Evolutionary conservation across 1,140 invertebrate species (phyloP), one percentile per base, ranked within the genome.

Genomic region (Orussus abietinus): DNA sequence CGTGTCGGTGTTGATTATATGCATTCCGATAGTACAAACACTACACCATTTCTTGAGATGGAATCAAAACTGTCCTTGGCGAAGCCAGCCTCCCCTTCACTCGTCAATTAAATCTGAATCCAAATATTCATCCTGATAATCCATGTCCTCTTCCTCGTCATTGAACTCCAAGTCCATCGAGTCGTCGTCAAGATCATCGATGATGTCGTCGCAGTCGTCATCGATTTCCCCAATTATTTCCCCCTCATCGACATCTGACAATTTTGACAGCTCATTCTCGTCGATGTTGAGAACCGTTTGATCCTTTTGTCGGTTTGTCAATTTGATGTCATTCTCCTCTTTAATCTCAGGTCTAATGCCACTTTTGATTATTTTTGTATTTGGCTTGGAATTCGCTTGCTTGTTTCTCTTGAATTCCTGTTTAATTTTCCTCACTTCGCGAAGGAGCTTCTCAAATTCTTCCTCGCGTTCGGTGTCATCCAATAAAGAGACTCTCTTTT

Each of bases 51-150:
- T 14, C 5, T 32, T 7, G 31, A 37, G 4, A 5, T 39, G 14
- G 45, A 50, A 45, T 45, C 42, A 42, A 50, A 46, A 50, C 39
- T 50, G 39, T 50, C 38, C 45, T 41, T 45, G 39, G 40, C 30
- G 37, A 2, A 47, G 14, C 6, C 13, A 33, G 25, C 10, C 18
- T 14, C 7, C 10, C n/a, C 4, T 12, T 12, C 34, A 42, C 17
- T 22, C 30, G 34, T 42, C 21, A 29, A 47, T 42, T 15, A 51
- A 45, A 30, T 44, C 45, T 6, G 45, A 42, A 12, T 51, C 45
- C 6, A 53, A 34, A 36, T 30, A 49, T 33, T 48, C 46, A 2
- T 42, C 36, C 5, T 33, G 13, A 12, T 40, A 48, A n/a, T 45
- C 14, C 18, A 45, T 36, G 6, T 41, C 38, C 9, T 45, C 33